Conservation (phyloP, 1,140 invertebrate genomes). For the Macrobrachium nipponense region DNA sequence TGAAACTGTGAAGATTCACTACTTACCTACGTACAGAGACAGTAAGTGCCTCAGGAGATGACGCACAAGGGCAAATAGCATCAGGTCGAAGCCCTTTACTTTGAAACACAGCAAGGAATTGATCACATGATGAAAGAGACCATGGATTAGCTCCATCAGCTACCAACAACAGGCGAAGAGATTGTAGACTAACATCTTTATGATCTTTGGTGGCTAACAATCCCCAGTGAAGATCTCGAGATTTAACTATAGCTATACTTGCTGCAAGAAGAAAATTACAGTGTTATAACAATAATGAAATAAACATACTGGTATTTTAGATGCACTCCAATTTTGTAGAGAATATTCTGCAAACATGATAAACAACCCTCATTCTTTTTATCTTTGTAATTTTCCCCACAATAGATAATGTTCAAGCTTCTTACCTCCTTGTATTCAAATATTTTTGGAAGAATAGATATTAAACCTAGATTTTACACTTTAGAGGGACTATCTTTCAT, state of each 20-base stretch:
- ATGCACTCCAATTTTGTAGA: too few relatives aligned
- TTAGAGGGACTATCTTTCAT: too few relatives aligned
- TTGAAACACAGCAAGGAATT: constrained; percentile 93
- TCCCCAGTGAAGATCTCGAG: constrained; percentile 98
- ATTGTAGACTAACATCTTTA: constrained; percentile 93
- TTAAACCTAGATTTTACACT: too few relatives aligned
- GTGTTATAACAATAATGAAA: background rate
- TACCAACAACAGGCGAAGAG: constrained; percentile 91
- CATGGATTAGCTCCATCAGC: constrained; percentile 99
- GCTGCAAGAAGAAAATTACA: constrained; percentile 73
- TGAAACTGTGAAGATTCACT: constrained; percentile 64
- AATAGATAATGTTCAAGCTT: too few relatives aligned
- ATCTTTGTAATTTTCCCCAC: too few relatives aligned
- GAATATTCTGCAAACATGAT: too few relatives aligned
- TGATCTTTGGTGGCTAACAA: constrained; percentile 96
- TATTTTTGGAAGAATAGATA: too few relatives aligned
- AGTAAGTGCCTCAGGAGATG: constrained; percentile 94
- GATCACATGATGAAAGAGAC: constrained; percentile 99
- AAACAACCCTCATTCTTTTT: too few relatives aligned
- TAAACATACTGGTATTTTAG: too few relatives aligned
- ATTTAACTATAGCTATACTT: constrained; percentile 98
- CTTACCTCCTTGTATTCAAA: too few relatives aligned
- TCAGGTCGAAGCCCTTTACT: constrained; percentile 91
- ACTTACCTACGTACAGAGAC: constrained; percentile 84
- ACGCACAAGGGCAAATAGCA: constrained; percentile 97